Evolutionary conservation across 2,113 vertebrate species (phyloP).

Genomic region (Redunca redunca): DNA sequence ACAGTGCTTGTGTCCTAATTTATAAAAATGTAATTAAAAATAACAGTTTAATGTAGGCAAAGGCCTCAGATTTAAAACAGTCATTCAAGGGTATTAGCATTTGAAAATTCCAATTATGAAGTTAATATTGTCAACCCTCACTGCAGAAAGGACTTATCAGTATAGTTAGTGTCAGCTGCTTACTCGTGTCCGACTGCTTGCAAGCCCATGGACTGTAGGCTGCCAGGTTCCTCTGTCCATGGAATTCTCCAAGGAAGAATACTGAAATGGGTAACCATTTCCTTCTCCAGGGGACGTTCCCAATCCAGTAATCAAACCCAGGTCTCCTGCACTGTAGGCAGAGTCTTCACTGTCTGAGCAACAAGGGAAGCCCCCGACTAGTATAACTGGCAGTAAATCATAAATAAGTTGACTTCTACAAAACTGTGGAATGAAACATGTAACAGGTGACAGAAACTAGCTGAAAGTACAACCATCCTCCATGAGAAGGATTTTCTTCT

Average conservation of each 20-base stretch:
- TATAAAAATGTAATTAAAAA: conserved; percentile 7
- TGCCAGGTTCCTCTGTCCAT: neutral
- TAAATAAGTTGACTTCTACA: neutral
- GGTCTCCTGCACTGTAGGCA: neutral
- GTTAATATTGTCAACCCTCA: neutral
- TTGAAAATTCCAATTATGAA: conserved; percentile 9
- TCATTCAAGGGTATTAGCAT: neutral
- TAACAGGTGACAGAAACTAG: neutral
- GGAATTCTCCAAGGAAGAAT: neutral
- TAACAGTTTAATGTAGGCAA: neutral
- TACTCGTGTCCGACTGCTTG: accelerated
- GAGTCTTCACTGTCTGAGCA: neutral
- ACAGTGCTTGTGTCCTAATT: neutral
- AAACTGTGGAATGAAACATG: conserved; percentile 6
- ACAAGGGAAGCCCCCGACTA: neutral
- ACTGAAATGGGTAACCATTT: neutral
- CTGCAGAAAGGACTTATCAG: neutral
- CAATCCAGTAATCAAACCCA: neutral
- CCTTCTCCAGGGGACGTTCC: neutral
- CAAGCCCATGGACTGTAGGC: neutral
- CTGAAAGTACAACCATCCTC: neutral
- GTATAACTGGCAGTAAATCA: neutral
- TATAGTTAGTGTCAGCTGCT: neutral
- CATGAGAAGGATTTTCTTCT: neutral
- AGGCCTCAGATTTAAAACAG: conserved; percentile 17